Evolutionary conservation across 2,797 vertebrate genomes (phyloP), one percentile per base, ranked within the genome.

Genomic region (Periparus ater): DNA sequence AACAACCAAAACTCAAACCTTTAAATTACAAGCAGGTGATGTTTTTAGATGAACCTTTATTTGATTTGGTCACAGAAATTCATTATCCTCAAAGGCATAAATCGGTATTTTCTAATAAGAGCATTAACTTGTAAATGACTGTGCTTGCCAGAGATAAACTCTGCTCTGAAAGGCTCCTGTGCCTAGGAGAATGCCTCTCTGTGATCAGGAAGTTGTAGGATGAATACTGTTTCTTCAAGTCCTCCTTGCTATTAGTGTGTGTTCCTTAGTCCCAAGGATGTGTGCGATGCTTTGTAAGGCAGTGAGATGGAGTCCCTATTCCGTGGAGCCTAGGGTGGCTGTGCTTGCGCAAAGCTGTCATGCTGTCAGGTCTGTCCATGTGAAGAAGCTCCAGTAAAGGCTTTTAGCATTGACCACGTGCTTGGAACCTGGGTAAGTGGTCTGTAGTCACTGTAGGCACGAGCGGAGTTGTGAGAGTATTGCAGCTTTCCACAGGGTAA

Each of bases 321-420:
- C 42, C 0, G 0, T 25, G 18, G 40, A 57, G 21, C 0, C 0
- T n/a, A 19, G 47, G 1, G 6, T 62, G 74, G 47, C 47, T 54
- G 57, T 10, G 29, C 71, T 89, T 2, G 0, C 20, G 42, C 23
- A 26, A 27, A 55, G 48, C 53, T 45, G 50, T 48, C 1, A 1
- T 1, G 1, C n/a, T 66, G 23, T 53, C 57, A n/a, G 60, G 25
- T n/a, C 72, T 58, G 18, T 36, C 54, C 23, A 2, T 1, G 4
- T 32, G 36, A 60, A 58, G 61, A 40, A 72, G 51, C 34, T 66
- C 25, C 36, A 29, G 48, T 17, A 54, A 78, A 55, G 8, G 36
- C 30, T 86, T 75, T 72, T 32, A 47, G 70, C 22, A 2, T 38
- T 12, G 32, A 9, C 53, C 0, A 1, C 0, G 2, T 60, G 61